phyloP scores from a whole-genome alignment of 2,888 invertebrate species.

The Nymphalis polychloros region DNA sequence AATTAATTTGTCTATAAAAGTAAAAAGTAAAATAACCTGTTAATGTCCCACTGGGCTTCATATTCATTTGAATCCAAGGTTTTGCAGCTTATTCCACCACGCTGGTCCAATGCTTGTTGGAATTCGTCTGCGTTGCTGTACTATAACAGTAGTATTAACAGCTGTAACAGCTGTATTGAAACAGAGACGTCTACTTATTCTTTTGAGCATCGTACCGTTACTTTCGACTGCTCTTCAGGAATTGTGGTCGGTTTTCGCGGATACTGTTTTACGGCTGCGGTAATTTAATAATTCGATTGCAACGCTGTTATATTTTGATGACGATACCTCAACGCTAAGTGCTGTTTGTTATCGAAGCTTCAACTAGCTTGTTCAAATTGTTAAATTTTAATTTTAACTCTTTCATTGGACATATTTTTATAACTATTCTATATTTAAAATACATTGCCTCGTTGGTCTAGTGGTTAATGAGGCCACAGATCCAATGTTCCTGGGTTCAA shows the following conservation, averaged over 20 bases:
- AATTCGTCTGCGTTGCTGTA: too few species aligned
- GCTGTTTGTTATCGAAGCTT: constrained; percentile 3
- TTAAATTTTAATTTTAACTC: background rate
- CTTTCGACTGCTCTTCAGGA: constrained; percentile 10
- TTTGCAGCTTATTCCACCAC: too few species aligned
- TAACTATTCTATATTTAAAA: background rate
- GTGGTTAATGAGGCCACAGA: too few species aligned
- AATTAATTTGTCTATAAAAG: too few species aligned
- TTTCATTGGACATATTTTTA: background rate
- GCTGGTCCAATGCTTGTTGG: too few species aligned
- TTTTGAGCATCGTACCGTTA: constrained; percentile 6
- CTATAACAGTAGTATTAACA: too few species aligned
- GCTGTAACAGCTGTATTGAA: too few species aligned
- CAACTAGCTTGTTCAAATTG: background rate
- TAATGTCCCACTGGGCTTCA: too few species aligned
- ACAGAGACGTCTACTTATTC: background rate
- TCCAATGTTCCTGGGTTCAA: too few species aligned
- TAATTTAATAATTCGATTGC: constrained; percentile 20
- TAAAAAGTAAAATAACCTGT: too few species aligned
- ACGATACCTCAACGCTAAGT: constrained; percentile 1
- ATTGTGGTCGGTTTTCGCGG: constrained; percentile 14
- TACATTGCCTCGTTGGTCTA: too few species aligned
- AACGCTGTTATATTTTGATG: background rate
- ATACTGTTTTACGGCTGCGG: constrained; percentile 19
- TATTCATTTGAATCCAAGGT: too few species aligned